Conservation (phyloP, 2,113 vertebrate genomes). For the Melanerpes aurifrons region DNA sequence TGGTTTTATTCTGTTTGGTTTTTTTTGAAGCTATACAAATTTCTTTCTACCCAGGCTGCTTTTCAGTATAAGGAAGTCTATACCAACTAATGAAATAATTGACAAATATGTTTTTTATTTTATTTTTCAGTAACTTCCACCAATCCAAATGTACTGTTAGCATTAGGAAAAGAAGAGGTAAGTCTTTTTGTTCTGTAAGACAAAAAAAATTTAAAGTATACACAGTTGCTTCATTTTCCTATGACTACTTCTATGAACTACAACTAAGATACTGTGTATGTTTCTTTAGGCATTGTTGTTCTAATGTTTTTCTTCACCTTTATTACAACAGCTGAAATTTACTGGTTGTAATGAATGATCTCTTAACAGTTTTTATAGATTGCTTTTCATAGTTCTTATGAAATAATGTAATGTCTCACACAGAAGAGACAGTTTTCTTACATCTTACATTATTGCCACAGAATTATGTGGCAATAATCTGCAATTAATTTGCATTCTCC, state of each 20-base stretch:
- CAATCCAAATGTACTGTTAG: conserved; percentile 62
- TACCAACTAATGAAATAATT: neutral
- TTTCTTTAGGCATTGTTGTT: neutral
- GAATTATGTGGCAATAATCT: neutral
- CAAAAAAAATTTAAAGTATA: no score
- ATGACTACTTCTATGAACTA: neutral
- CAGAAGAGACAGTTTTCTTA: neutral
- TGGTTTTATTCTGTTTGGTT: neutral
- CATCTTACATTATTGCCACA: neutral
- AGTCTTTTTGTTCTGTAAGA: conserved; percentile 20
- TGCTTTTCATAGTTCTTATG: neutral
- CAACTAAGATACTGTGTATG: neutral
- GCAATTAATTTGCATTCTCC: neutral
- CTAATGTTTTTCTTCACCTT: neutral
- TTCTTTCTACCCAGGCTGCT: neutral
- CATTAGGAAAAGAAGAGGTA: conserved; percentile 78
- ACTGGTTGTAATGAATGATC: neutral
- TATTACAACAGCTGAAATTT: neutral
- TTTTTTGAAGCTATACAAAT: neutral
- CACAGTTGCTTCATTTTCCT: neutral
- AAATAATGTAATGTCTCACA: neutral
- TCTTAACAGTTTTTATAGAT: neutral
- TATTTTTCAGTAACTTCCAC: conserved; percentile 73
- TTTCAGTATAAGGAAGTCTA: neutral
- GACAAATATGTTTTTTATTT: neutral